Conservation (phyloP, 64 coral and sea anemone species). For the Stichodactyla helianthus region DNA sequence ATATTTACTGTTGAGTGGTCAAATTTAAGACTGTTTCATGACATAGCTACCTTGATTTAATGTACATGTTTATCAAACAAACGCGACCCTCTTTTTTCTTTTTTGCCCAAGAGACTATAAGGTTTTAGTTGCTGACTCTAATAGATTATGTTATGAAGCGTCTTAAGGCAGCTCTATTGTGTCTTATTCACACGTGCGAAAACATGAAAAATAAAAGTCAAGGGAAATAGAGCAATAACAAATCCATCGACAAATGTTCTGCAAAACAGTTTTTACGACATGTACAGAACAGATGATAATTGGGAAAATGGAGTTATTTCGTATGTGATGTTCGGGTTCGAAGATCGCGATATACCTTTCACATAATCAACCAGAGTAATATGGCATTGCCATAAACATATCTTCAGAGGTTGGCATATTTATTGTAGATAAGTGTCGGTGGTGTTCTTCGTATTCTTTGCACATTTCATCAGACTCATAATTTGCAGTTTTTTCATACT, state of each 20-base stretch:
- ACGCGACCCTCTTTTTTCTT: no score
- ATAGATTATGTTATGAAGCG: background rate
- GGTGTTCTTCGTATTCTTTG: background rate
- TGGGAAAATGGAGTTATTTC: background rate
- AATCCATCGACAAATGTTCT: background rate
- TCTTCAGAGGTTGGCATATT: background rate
- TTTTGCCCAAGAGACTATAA: background rate
- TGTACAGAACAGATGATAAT: slow-evolving; percentile 1
- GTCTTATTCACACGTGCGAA: background rate
- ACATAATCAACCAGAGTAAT: background rate
- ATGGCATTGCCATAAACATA: background rate
- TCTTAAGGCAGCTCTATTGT: background rate
- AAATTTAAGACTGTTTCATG: no score
- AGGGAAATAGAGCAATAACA: background rate
- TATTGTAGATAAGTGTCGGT: background rate
- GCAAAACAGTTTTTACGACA: background rate
- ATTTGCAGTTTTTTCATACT: background rate
- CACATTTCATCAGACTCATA: background rate
- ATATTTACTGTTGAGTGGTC: background rate
- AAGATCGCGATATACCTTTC: background rate
- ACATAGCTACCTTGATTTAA: no score
- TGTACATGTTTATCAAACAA: no score
- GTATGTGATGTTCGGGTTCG: background rate
- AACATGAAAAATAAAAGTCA: background rate
- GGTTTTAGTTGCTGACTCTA: background rate